These are phyloP conservation scores for Peromyscus melanophrys DNA, from an alignment of 2,797 vertebrate genomes.

Conservation along the genomic window DNA sequence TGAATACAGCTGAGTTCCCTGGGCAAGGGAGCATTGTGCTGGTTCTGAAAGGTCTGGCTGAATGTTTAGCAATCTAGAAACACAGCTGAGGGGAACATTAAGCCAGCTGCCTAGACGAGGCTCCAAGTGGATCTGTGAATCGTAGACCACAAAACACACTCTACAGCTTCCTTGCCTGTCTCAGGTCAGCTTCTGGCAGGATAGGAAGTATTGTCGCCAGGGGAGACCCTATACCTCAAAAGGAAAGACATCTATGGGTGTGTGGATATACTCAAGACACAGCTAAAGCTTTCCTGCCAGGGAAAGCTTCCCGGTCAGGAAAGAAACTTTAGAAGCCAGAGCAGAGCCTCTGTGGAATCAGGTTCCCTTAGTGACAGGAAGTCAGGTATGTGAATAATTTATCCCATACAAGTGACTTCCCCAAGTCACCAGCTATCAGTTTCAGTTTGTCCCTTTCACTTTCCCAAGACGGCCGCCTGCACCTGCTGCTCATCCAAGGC, in stretches of 20 bases:
- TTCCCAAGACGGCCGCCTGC: not conserved
- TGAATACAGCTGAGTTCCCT: not conserved
- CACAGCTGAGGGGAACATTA: conserved; percentile 59
- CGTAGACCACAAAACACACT: conserved; percentile 55
- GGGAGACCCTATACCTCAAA: not conserved
- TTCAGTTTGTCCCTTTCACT: not conserved
- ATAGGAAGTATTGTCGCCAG: conserved; percentile 34
- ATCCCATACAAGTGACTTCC: not conserved
- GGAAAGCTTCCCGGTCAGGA: conserved; percentile 41
- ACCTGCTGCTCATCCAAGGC: not conserved
- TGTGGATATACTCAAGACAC: not conserved
- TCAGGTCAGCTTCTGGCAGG: conserved; percentile 60
- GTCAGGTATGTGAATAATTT: not conserved
- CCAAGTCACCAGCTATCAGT: no score
- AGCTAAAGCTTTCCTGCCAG: conserved; percentile 26
- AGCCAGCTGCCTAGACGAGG: conserved; percentile 51
- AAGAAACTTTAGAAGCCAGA: conserved; percentile 63
- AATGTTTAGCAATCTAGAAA: conserved; percentile 71
- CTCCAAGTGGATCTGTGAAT: conserved; percentile 36
- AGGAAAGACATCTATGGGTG: not conserved
- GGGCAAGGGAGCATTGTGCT: conserved; percentile 14
- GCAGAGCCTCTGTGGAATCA: conserved; percentile 5
- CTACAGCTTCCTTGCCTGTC: not conserved
- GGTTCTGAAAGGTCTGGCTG: not conserved
- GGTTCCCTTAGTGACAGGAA: conserved; percentile 10